Evolutionary conservation across 2,888 invertebrate genomes (phyloP).

Genomic region (Stictocephala bisonia): DNA sequence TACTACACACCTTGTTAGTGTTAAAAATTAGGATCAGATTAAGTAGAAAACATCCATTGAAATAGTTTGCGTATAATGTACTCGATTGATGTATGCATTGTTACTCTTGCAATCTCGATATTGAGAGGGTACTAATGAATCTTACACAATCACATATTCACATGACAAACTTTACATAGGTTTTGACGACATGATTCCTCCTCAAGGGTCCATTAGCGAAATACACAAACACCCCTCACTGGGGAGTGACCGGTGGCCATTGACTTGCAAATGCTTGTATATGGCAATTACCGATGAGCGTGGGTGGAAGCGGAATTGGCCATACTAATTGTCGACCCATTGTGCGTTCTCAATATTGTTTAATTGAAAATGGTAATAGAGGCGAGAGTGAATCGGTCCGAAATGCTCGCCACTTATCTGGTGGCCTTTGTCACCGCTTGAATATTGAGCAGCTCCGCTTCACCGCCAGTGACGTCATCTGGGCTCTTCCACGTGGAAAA

Average conservation of each 20-base stretch:
- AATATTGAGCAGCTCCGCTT: constrained; percentile 15
- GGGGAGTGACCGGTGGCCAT: not conserved
- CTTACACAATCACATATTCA: too few relatives aligned
- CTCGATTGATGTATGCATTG: too few relatives aligned
- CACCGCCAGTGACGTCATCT: too few relatives aligned
- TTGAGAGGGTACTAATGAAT: too few relatives aligned
- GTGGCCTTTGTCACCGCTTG: constrained; percentile 31
- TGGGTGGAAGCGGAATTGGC: constrained; percentile 9
- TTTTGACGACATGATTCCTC: too few relatives aligned
- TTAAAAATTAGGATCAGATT: too few relatives aligned
- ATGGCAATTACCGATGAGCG: constrained; percentile 15
- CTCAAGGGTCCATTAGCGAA: constrained; percentile 31
- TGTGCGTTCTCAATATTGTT: constrained; percentile 51
- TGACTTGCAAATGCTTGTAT: constrained; percentile 34
- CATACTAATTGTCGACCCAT: constrained; percentile 6
- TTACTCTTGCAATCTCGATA: too few relatives aligned
- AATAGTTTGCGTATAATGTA: too few relatives aligned
- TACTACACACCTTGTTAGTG: too few relatives aligned
- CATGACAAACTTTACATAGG: too few relatives aligned
- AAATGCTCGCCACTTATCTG: constrained; percentile 8
- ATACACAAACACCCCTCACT: not conserved
- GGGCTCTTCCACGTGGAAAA: too few relatives aligned
- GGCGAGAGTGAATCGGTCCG: constrained; percentile 17
- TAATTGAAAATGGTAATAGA: constrained; percentile 52
- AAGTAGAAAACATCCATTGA: too few relatives aligned